Percentiles rank a stretch among this genome's conserved stretches.
Evolutionary conservation across 2,888 invertebrate species (phyloP).

Genomic region (Chouioia cunea): DNA sequence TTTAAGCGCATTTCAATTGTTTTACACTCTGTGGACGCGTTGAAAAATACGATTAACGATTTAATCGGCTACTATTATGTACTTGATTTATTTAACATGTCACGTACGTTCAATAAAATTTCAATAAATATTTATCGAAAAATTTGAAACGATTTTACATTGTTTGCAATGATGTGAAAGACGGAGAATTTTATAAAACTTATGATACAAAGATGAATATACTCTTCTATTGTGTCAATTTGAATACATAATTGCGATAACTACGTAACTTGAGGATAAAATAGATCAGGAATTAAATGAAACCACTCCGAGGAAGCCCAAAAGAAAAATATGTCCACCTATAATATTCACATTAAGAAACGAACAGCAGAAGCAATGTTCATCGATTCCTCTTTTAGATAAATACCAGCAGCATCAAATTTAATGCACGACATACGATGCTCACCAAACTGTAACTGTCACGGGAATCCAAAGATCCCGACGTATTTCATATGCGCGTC

Average conservation of each 20-base stretch:
- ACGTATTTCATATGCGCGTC: slow-evolving; percentile 34
- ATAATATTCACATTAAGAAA: too few species aligned
- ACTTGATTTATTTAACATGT: slow-evolving; percentile 52
- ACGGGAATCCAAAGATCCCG: slow-evolving; percentile 34
- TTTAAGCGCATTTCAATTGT: neutral
- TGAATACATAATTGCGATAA: too few species aligned
- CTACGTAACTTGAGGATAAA: slow-evolving; percentile 9
- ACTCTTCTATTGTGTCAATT: too few species aligned
- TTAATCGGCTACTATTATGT: slow-evolving; percentile 52
- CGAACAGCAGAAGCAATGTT: too few species aligned
- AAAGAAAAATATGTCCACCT: neutral
- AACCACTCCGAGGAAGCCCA: slow-evolving; percentile 10
- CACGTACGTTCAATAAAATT: too few species aligned
- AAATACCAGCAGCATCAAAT: slow-evolving; percentile 51
- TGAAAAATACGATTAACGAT: slow-evolving; percentile 17
- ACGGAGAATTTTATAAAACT: slow-evolving; percentile 35
- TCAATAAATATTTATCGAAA: neutral
- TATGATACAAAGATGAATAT: too few species aligned
- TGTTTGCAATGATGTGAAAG: neutral
- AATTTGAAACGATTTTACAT: slow-evolving; percentile 5
- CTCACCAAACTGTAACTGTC: neutral
- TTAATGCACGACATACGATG: slow-evolving; percentile 53
- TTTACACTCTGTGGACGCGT: slow-evolving; percentile 33
- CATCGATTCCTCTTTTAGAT: too few species aligned
- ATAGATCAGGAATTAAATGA: too few species aligned